These are phyloP conservation scores for Helostoma temminkii DNA, from an alignment of 2,797 vertebrate genomes.

Conservation along the genomic window DNA sequence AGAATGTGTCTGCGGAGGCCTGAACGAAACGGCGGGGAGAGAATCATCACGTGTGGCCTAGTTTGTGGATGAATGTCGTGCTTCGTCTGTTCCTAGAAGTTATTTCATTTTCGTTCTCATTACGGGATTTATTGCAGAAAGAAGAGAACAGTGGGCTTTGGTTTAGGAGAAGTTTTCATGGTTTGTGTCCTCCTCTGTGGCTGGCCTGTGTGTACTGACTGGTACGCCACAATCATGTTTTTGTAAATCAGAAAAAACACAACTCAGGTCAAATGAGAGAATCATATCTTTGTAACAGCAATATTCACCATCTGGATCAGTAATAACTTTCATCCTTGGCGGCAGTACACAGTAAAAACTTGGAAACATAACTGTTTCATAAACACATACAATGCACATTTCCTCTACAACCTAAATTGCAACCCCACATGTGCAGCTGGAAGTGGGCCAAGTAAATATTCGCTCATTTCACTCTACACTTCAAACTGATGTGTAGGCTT, in stretches of 20 bases:
- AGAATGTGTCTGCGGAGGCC: constrained; percentile 13
- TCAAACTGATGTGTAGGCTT: constrained; percentile 27
- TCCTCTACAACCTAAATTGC: constrained; percentile 6
- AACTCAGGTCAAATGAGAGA: constrained; percentile 13
- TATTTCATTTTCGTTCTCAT: constrained; percentile 60
- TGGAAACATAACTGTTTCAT: constrained; percentile 37
- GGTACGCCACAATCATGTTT: constrained; percentile 12
- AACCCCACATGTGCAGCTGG: constrained; percentile 21
- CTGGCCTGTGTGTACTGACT: constrained; percentile 24
- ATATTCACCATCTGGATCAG: constrained; percentile 26
- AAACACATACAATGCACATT: constrained; percentile 32
- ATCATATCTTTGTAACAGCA: constrained; percentile 10
- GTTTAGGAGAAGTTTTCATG: constrained; percentile 65
- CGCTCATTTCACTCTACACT: constrained; percentile 15
- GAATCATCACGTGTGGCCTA: constrained; percentile 19
- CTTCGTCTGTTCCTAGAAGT: constrained; percentile 44
- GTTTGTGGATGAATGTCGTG: constrained; percentile 42
- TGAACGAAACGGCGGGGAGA: constrained; percentile 19
- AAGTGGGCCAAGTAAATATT: constrained; percentile 46
- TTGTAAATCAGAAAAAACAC: constrained; percentile 17
- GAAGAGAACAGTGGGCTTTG: constrained; percentile 37
- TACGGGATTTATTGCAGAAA: constrained; percentile 61
- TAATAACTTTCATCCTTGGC: constrained; percentile 21
- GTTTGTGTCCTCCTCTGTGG: constrained; percentile 37
- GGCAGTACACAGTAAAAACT: constrained; percentile 10